Base-by-base conservation (phyloP, 2,888 invertebrate species). In the Patella pellucida region DNA sequence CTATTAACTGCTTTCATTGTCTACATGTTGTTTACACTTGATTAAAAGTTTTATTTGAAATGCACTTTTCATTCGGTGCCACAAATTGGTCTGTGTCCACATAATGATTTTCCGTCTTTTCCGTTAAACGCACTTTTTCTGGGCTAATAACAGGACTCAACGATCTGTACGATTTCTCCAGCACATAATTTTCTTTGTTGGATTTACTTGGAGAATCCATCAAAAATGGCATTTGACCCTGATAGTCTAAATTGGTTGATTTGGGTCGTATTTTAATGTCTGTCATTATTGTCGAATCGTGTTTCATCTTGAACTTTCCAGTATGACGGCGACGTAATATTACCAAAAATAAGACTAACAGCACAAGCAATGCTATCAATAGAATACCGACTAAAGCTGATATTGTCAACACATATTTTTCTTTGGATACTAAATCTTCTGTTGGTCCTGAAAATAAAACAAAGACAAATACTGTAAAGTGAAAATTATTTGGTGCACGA, bases 321-420 rank as follows among this genome's bases (percentile, higher is more conserved):
- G 77, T 78, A 23, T 74, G 77, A n/a, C 75, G 73, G 7, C 79
- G 76, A 19, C 76, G 74, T 27, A 79, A 15, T 14, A 78, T 54
- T 19, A 67, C 74, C 52, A 73, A 71, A 16, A 84, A 77, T 56
- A 86, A 72, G 11, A 85, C 69, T 62, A 83, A 78, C 52, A 84
- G 79, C 27, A 79, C 75, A 56, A 84, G 76, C 12, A 83, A 77
- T 56, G 84, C 72, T 56, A 86, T 68, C 54, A 82, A 75, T 11
- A 83, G 76, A 41, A 84, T 73, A 15, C 79, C 73, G 5, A 82
- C 84, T 51, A 85, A 79, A 3, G 81, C 77, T 15, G 81, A 76
- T 54, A 83, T 81, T 41, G 83, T 82, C 50, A 84, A 78, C 54
- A 83, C 79, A 73, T 84, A 84, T 62, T 82, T 83, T 52, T 81